phyloP scores from a whole-genome alignment of 1,140 invertebrate genomes.

The Drosophila eugracilis region DNA sequence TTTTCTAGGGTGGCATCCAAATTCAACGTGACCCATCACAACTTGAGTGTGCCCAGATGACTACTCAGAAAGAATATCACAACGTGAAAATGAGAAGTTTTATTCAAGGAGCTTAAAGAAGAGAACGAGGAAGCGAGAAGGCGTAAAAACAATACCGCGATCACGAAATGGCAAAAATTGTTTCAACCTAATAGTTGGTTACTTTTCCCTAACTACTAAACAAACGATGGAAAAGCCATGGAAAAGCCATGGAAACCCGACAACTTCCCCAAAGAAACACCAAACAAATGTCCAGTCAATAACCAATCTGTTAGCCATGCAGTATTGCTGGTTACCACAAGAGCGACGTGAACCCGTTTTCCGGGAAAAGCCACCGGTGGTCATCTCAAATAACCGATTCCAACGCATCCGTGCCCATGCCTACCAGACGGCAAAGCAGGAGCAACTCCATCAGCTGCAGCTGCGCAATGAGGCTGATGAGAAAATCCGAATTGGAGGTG shows the following conservation, averaged over 20 bases:
- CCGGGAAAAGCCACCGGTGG: slow-evolving; percentile 56
- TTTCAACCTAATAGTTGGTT: too few species aligned
- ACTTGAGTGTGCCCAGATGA: too few species aligned
- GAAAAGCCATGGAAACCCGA: slow-evolving; percentile 31
- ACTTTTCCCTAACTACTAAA: neutral
- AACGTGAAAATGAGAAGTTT: too few species aligned
- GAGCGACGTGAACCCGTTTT: slow-evolving; percentile 48
- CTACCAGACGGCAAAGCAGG: slow-evolving; percentile 30
- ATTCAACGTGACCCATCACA: too few species aligned
- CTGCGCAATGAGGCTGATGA: slow-evolving; percentile 43
- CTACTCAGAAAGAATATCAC: too few species aligned
- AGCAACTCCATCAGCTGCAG: slow-evolving; percentile 30
- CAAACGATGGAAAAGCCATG: slow-evolving; percentile 16
- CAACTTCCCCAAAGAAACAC: neutral
- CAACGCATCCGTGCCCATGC: slow-evolving; percentile 51
- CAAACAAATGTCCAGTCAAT: neutral
- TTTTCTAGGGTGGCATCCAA: too few species aligned
- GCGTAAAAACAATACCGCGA: too few species aligned
- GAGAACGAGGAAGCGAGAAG: too few species aligned
- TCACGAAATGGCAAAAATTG: too few species aligned
- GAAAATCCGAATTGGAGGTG: slow-evolving; percentile 55
- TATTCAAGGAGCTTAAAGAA: too few species aligned
- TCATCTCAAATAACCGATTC: slow-evolving; percentile 56
- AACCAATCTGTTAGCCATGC: slow-evolving; percentile 22
- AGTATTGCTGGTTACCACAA: slow-evolving; percentile 70